Conservation (phyloP, 2,797 vertebrate genomes). For the Urocyon cinereoargenteus region DNA sequence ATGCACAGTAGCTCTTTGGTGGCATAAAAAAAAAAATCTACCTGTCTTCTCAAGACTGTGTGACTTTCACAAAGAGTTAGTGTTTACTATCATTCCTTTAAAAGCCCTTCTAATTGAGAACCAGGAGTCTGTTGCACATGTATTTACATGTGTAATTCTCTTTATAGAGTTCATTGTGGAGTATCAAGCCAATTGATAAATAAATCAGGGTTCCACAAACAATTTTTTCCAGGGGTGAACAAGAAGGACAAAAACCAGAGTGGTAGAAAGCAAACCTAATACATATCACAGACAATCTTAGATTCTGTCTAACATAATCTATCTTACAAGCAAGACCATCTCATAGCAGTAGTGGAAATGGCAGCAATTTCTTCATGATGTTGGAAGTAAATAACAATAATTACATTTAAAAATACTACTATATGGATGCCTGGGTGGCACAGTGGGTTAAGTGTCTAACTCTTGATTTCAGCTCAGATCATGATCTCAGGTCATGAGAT, state of each 20-base stretch:
- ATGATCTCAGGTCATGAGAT: not conserved
- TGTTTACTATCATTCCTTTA: slow-evolving; percentile 25
- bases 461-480: not conserved
- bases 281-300: not conserved
- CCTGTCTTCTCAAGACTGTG: slow-evolving; percentile 70
- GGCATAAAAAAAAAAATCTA: slow-evolving; percentile 51
- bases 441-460: not conserved
- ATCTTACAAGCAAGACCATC: not conserved
- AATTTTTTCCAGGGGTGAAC: not conserved
- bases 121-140: not conserved
- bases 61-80: slow-evolving; percentile 56
- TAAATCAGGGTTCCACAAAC: not conserved
- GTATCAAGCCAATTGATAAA: not conserved
- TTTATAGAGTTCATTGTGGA: not conserved
- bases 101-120: slow-evolving; percentile 34
- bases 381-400: not conserved
- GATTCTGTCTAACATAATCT: not conserved
- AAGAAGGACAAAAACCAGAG: not conserved
- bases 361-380: not conserved
- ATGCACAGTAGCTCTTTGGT: slow-evolving; percentile 72
- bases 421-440: not conserved
- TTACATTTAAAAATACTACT: not conserved
- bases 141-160: not conserved
- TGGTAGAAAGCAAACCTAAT: not conserved
- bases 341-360: not conserved